Evolutionary conservation across 1,140 invertebrate genomes (phyloP).

Genomic region (Papilio glaucus): DNA sequence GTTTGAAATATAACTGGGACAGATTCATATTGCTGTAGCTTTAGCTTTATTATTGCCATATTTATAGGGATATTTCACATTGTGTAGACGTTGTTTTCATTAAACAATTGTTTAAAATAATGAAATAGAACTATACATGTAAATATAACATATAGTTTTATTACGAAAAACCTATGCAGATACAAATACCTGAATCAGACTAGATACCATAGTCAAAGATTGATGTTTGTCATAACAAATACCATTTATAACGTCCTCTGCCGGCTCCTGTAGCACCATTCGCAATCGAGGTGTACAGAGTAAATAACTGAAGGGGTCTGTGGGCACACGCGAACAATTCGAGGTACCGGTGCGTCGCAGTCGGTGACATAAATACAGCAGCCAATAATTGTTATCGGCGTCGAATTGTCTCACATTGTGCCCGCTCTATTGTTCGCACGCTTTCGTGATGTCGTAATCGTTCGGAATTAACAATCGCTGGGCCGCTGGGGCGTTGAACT

Average conservation of each 20-base stretch:
- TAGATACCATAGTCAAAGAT: constrained; percentile 2
- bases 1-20: too few relatives aligned
- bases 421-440: constrained; percentile 59
- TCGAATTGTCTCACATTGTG: constrained; percentile 45
- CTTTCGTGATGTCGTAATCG: constrained; percentile 58
- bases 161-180: neutral
- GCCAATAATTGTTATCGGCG: constrained; percentile 30
- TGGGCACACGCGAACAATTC: neutral
- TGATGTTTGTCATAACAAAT: neutral
- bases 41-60: too few relatives aligned
- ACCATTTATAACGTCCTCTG: neutral
- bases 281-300: too few relatives aligned
- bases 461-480: constrained; percentile 53
- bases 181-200: neutral
- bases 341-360: neutral
- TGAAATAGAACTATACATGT: too few relatives aligned
- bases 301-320: neutral
- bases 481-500: constrained; percentile 50
- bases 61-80: too few relatives aligned
- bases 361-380: constrained; percentile 24
- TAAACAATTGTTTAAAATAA: too few relatives aligned
- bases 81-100: too few relatives aligned
- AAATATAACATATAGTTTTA: neutral
- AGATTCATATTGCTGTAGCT: too few relatives aligned
- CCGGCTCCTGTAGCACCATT: too few relatives aligned